Conservation (phyloP, 1,140 invertebrate species). For the Apolygus lucorum region DNA sequence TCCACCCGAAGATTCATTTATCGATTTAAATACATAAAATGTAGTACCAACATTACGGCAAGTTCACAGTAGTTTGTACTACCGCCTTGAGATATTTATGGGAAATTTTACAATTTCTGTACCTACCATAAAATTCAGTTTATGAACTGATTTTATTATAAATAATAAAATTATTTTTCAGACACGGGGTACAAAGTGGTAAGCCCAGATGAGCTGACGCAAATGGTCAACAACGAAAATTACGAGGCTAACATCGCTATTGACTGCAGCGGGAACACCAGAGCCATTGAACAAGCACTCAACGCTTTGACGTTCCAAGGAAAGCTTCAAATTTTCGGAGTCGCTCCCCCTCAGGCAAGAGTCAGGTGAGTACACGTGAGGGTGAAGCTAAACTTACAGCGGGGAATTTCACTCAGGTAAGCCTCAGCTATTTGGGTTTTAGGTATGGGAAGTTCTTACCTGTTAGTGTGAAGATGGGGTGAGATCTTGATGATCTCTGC, state of each 20-base stretch:
- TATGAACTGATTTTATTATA: background rate
- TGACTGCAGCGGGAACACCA: constrained; percentile 55
- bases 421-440: background rate
- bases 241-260: constrained; percentile 50
- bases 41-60: too few species aligned
- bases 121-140: too few species aligned
- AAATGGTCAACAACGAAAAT: constrained; percentile 34
- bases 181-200: constrained; percentile 47
- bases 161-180: constrained; percentile 32
- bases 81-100: too few species aligned
- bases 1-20: too few species aligned
- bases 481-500: too few species aligned
- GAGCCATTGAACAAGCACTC: constrained; percentile 47
- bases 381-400: background rate
- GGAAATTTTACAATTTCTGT: too few species aligned
- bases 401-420: background rate
- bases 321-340: constrained; percentile 49
- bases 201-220: constrained; percentile 45
- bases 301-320: constrained; percentile 43
- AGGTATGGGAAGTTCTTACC: too few species aligned
- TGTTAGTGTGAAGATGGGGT: too few species aligned
- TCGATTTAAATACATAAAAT: too few species aligned
- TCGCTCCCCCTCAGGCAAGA: constrained; percentile 40
- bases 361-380: constrained; percentile 22
- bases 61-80: too few species aligned